Evolutionary conservation across 2,113 vertebrate species (phyloP).

Genomic region (Leptodactylus fuscus): DNA sequence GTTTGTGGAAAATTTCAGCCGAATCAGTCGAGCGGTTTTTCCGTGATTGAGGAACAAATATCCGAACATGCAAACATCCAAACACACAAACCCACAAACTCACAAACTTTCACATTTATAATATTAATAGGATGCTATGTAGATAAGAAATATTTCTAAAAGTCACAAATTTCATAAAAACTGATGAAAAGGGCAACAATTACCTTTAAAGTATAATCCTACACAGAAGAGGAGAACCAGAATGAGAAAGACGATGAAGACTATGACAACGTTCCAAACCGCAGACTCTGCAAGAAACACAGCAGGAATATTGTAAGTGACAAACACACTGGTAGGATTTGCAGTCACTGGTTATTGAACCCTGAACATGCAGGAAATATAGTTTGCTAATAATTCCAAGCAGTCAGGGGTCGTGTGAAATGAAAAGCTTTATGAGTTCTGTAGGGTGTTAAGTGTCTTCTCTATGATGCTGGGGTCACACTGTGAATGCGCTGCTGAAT

Average conservation of each 20-base stretch:
- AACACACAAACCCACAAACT: too few species aligned
- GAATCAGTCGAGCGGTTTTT: too few species aligned
- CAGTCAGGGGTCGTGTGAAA: background rate
- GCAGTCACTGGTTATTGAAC: background rate
- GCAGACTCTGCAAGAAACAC: conserved; percentile 17
- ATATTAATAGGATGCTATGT: too few species aligned
- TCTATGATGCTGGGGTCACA: too few species aligned
- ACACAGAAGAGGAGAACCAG: background rate
- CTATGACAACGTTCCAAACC: background rate
- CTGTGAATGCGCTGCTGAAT: too few species aligned
- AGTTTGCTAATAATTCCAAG: background rate
- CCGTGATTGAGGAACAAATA: too few species aligned
- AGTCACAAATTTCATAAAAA: background rate
- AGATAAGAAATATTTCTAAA: background rate
- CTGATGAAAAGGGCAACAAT: background rate
- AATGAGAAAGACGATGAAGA: background rate
- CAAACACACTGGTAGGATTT: background rate
- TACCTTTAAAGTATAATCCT: background rate
- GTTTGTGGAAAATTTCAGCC: too few species aligned
- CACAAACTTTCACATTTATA: too few species aligned
- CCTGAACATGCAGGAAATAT: background rate
- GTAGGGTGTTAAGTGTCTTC: background rate
- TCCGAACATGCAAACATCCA: too few species aligned
- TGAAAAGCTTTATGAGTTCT: background rate
- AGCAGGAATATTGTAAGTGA: background rate